A percentile compares a stretch with the other conserved stretches of the same genome.
Conservation (phyloP, 1,140 invertebrate genomes). For the Rhagoletis pomonella region DNA sequence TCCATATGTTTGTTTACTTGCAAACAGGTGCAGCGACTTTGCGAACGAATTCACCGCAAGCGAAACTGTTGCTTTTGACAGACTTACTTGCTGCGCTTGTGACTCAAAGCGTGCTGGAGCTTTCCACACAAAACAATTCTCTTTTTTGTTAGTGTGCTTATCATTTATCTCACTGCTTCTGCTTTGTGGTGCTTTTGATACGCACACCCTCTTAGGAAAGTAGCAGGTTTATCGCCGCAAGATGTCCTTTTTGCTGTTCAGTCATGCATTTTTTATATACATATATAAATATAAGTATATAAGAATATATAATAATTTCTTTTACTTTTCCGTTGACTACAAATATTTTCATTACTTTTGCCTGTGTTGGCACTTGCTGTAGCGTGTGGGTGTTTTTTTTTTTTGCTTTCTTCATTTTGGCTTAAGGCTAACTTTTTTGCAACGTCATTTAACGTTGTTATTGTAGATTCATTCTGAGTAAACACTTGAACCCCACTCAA, state of each 20-base stretch:
- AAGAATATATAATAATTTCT: background rate
- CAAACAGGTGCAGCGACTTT: background rate
- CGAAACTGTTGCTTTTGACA: slow-evolving; percentile 20
- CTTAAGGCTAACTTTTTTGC: background rate
- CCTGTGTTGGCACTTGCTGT: background rate
- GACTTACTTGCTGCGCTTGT: background rate
- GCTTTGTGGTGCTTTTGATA: background rate
- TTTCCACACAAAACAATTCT: background rate
- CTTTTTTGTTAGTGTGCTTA: too few relatives aligned
- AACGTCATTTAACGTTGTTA: background rate
- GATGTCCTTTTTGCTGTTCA: background rate
- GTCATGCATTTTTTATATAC: background rate
- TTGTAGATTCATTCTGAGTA: background rate
- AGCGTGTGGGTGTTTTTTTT: background rate
- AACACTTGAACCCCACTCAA: slow-evolving; percentile 18
- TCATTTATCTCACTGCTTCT: too few relatives aligned
- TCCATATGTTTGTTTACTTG: background rate
- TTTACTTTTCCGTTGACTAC: background rate
- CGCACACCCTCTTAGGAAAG: background rate
- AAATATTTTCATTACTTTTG: background rate
- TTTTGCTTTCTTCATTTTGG: background rate
- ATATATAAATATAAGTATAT: too few relatives aligned
- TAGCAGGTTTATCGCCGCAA: background rate
- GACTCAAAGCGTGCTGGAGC: background rate
- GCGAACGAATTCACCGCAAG: background rate